Conservation (phyloP, 2,113 vertebrate genomes). For the Austrofundulus limnaeus region DNA sequence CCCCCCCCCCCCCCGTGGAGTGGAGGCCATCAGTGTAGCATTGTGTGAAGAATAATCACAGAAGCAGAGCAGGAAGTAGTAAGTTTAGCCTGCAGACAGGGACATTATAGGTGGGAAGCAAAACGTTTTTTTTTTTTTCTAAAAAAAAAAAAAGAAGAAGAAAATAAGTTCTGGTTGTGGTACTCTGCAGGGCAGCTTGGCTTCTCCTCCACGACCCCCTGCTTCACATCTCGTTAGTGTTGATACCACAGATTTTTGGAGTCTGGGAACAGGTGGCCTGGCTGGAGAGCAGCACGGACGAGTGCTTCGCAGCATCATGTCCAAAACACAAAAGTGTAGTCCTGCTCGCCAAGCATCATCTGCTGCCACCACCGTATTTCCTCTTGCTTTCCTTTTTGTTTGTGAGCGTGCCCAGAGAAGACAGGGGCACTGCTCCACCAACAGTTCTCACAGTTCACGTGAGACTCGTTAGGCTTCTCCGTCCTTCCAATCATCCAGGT, state of each 20-base stretch:
- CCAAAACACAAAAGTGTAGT: slow-evolving; percentile 44
- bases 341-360: slow-evolving; percentile 16
- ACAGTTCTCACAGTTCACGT: slow-evolving; percentile 49
- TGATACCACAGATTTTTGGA: background rate
- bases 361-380: slow-evolving; percentile 50
- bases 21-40: slow-evolving; percentile 57
- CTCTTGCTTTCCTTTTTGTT: slow-evolving; percentile 48
- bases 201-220: slow-evolving; percentile 11
- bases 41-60: slow-evolving; percentile 67
- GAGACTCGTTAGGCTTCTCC: slow-evolving; percentile 48
- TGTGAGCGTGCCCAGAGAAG: slow-evolving; percentile 44
- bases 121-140: slow-evolving; percentile 1
- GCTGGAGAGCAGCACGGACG: slow-evolving; percentile 10
- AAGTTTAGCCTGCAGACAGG: slow-evolving; percentile 59
- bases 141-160: slow-evolving; percentile 22
- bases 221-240: background rate
- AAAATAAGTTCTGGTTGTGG: slow-evolving; percentile 22
- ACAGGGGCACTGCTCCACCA: slow-evolving; percentile 28
- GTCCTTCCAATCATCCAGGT: slow-evolving; percentile 63
- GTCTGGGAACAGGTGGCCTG: slow-evolving; percentile 22
- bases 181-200: slow-evolving; percentile 49
- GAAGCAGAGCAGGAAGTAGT: slow-evolving; percentile 53
- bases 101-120: slow-evolving; percentile 41
- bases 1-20: slow-evolving; percentile 37
- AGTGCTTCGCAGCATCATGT: slow-evolving; percentile 19